phyloP scores from a whole-genome alignment of 2,888 invertebrate genomes.

The Hoplodrina blanda region DNA sequence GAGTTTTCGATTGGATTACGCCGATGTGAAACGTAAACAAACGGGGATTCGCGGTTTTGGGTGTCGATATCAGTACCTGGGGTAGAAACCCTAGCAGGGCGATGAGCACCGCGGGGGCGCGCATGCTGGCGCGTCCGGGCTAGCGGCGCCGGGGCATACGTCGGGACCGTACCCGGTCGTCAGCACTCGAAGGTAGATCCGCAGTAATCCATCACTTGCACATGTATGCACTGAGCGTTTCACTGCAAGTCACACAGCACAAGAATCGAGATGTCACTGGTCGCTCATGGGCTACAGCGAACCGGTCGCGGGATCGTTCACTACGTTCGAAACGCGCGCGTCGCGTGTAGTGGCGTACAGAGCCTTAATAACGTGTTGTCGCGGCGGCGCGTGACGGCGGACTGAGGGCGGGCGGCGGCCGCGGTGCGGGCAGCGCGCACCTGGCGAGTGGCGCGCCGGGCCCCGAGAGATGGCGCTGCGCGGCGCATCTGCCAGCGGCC shows the following conservation, averaged over 20 bases:
- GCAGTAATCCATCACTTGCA: conserved; percentile 90
- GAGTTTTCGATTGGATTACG: conserved; percentile 71
- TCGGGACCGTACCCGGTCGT: conserved; percentile 84
- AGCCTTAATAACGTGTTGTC: conserved; percentile 82
- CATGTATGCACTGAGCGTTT: conserved; percentile 87
- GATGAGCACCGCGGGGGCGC: conserved; percentile 89
- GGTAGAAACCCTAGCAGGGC: conserved; percentile 91
- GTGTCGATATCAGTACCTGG: conserved; percentile 87
- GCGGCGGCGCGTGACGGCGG: conserved; percentile 88
- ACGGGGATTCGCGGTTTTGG: conserved; percentile 83
- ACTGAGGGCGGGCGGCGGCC: conserved; percentile 88
- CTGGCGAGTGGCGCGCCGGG: conserved; percentile 76
- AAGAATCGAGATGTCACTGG: conserved; percentile 87
- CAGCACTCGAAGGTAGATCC: conserved; percentile 83
- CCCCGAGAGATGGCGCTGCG: conserved; percentile 89
- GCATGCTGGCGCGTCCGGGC: conserved; percentile 89
- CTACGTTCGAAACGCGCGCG: conserved; percentile 90
- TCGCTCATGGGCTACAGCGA: conserved; percentile 86
- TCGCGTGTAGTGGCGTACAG: conserved; percentile 82
- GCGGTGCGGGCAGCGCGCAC: conserved; percentile 87
- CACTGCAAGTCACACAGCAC: conserved; percentile 90
- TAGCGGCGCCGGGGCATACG: conserved; percentile 89
- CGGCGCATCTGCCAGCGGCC: conserved; percentile 87
- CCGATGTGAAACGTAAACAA: conserved; percentile 80
- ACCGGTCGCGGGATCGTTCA: conserved; percentile 88